Percentiles rank a stretch among this genome's conserved stretches.
phyloP scores from a whole-genome alignment of 2,888 invertebrate genomes.

The Eudasyphora cyanicolor region DNA sequence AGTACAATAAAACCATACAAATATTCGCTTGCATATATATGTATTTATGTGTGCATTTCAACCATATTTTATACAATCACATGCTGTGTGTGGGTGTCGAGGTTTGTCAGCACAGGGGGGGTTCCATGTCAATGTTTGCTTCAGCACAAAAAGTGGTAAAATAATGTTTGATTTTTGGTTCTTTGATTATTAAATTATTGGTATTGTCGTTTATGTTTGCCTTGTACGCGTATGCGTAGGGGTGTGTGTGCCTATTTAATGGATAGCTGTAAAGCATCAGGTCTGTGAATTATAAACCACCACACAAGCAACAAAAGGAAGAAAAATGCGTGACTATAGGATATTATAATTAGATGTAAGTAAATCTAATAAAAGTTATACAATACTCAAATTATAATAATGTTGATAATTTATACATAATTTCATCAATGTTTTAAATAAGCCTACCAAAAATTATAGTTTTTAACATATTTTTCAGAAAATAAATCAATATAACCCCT shows the following conservation, averaged over 20 bases:
- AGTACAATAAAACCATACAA: too few relatives aligned
- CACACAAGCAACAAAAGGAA: too few relatives aligned
- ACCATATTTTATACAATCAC: conserved; percentile 40
- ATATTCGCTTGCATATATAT: conserved; percentile 1
- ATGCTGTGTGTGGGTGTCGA: background rate
- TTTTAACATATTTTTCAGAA: too few relatives aligned
- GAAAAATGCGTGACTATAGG: too few relatives aligned
- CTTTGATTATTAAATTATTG: conserved; percentile 51
- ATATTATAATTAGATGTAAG: too few relatives aligned
- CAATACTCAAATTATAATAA: too few relatives aligned
- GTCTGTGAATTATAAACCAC: background rate
- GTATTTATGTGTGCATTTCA: conserved; percentile 14
- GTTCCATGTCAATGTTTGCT: conserved; percentile 17
- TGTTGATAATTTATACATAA: too few relatives aligned
- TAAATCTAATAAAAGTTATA: too few relatives aligned
- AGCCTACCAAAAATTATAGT: too few relatives aligned
- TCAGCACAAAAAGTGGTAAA: conserved; percentile 56
- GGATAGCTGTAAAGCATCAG: background rate
- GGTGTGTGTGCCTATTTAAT: background rate
- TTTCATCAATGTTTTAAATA: too few relatives aligned
- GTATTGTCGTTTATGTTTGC: conserved; percentile 31
- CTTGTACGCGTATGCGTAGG: background rate
- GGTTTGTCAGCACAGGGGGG: background rate
- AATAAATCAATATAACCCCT: too few relatives aligned
- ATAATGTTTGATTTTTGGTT: conserved; percentile 54